Conservation (phyloP, 37 sponge, comb jelly and placozoan species). For the Agelas oroides region DNA sequence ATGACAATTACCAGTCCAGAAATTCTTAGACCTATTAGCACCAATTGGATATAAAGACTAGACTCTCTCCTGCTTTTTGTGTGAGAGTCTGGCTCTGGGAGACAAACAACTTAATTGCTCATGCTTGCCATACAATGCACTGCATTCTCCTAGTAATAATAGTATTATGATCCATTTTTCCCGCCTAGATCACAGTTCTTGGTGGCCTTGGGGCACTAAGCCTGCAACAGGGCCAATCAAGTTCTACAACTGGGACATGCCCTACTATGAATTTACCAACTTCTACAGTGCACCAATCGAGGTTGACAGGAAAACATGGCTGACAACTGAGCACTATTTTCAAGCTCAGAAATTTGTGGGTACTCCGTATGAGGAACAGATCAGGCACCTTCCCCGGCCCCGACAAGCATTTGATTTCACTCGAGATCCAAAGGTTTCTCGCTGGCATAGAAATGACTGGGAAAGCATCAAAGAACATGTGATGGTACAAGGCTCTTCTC, state of each 20-base stretch:
- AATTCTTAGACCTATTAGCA: no score
- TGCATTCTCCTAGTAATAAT: no score
- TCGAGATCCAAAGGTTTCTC: conserved; percentile 38
- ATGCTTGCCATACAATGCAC: no score
- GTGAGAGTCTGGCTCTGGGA: no score
- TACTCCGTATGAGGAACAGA: conserved; percentile 40
- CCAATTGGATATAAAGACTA: no score
- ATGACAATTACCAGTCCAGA: no score
- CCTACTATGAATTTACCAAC: conserved; percentile 82
- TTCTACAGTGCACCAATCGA: conserved; percentile 22
- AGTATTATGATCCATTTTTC: no score
- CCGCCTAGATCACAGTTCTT: no score
- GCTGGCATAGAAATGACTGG: conserved; percentile 71
- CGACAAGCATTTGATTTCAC: conserved; percentile 67
- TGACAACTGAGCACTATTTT: conserved; percentile 77
- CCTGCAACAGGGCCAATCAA: conserved; percentile 35
- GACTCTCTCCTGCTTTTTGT: no score
- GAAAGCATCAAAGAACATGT: conserved; percentile 52
- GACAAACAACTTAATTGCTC: no score
- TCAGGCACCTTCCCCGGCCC: conserved; percentile 16
- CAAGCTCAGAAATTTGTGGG: conserved; percentile 83
- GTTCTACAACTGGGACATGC: conserved; percentile 66
- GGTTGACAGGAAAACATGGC: conserved; percentile 50
- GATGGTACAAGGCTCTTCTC: conserved; percentile 58
- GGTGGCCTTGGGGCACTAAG: no score